Evolutionary conservation across 2,797 vertebrate genomes (phyloP).

Genomic region (Basileuterus tristriatus): DNA sequence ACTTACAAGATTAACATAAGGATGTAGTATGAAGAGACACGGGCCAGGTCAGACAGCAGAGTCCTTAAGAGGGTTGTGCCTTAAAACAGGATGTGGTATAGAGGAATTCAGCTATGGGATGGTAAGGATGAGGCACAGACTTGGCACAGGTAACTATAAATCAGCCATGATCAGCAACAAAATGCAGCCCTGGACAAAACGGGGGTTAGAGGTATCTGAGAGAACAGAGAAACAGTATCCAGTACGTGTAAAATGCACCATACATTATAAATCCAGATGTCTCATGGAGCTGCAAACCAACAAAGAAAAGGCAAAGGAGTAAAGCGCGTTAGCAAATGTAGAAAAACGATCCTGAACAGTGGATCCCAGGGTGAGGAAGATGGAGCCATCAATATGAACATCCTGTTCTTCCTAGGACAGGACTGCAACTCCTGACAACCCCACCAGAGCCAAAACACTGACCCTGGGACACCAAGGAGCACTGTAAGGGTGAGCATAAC

Average conservation of each 20-base stretch:
- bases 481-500: not conserved
- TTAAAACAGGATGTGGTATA: not conserved
- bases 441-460: not conserved
- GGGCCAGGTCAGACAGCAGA: not conserved
- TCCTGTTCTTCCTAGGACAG: not conserved
- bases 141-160: not conserved
- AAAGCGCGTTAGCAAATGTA: not conserved
- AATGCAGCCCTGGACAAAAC: not conserved
- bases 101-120: not conserved
- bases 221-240: not conserved
- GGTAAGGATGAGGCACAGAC: not conserved
- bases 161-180: not conserved
- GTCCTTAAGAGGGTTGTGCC: not conserved
- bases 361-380: not conserved
- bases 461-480: not conserved
- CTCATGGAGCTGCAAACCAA: not conserved
- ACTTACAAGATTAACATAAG: not conserved
- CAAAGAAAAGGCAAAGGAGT: not conserved
- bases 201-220: not conserved
- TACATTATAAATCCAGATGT: not conserved
- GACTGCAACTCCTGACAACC: not conserved
- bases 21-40: rapidly evolving
- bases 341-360: not conserved
- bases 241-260: not conserved
- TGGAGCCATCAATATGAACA: not conserved